Evolutionary conservation across 2,113 vertebrate species (phyloP).

Genomic region (Mustela lutreola): DNA sequence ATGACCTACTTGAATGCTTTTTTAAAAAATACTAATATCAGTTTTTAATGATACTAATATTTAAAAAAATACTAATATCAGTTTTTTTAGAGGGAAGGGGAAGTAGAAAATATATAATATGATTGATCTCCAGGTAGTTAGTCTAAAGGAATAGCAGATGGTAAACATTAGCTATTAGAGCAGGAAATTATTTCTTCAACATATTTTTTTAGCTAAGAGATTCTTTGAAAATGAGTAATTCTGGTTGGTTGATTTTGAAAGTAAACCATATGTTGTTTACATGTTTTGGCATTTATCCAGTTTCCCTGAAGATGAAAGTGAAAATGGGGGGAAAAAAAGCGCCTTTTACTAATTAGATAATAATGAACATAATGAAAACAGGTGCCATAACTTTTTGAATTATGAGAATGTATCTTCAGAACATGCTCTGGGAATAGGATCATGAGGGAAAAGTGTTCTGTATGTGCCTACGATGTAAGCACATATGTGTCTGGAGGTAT

Average conservation of each 20-base stretch:
- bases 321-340: constrained; percentile 36
- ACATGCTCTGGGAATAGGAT: constrained; percentile 67
- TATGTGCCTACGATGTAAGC: background rate
- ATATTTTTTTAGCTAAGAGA: constrained; percentile 80
- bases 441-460: constrained; percentile 46
- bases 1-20: background rate
- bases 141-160: constrained; percentile 80
- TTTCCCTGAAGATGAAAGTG: constrained; percentile 74
- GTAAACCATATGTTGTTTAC: constrained; percentile 85
- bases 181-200: constrained; percentile 84
- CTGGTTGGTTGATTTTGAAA: constrained; percentile 84
- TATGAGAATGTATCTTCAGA: constrained; percentile 67
- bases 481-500: background rate
- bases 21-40: background rate
- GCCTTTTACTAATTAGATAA: constrained; percentile 82
- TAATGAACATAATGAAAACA: constrained; percentile 83
- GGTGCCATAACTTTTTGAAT: constrained; percentile 78
- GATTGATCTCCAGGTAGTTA: constrained; percentile 53
- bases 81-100: background rate
- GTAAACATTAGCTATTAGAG: constrained; percentile 83
- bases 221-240: constrained; percentile 83
- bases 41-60: background rate
- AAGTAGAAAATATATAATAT: constrained; percentile 6
- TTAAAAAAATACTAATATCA: background rate
- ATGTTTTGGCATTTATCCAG: constrained; percentile 85